Conservation (phyloP, 2,888 invertebrate species). For the Malthinus flaveolus region DNA sequence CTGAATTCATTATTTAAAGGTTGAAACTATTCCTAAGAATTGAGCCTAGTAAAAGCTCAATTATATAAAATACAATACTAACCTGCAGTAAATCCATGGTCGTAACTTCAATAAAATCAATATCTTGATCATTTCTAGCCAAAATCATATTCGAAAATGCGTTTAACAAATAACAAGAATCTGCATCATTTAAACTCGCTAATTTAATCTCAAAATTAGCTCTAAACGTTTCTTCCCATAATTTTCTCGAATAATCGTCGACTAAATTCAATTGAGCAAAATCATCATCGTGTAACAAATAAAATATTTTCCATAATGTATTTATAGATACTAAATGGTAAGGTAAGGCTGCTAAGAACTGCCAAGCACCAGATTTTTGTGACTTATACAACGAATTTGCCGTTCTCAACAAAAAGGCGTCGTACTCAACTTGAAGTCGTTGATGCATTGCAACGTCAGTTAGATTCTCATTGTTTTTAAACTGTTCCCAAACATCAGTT, state of each 20-base stretch:
- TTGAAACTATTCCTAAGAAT: no score
- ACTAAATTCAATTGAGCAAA: conserved; percentile 48
- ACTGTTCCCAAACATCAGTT: conserved; percentile 70
- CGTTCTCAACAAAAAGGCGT: conserved; percentile 71
- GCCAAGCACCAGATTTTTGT: conserved; percentile 76
- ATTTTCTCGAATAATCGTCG: conserved; percentile 46
- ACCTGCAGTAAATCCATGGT: conserved; percentile 73
- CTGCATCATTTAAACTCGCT: conserved; percentile 67
- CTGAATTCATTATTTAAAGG: no score
- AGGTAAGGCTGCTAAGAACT: conserved; percentile 78
- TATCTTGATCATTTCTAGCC: conserved; percentile 63
- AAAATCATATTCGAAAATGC: conserved; percentile 81
- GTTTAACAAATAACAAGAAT: conserved; percentile 76
- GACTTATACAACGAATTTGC: conserved; percentile 71
- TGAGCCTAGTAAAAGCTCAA: not conserved
- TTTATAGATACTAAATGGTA: conserved; percentile 62
- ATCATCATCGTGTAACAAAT: conserved; percentile 63
- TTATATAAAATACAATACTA: conserved; percentile 28
- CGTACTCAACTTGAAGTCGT: conserved; percentile 71
- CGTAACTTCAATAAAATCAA: conserved; percentile 66
- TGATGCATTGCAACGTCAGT: conserved; percentile 57
- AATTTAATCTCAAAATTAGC: conserved; percentile 67
- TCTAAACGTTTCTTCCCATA: conserved; percentile 57
- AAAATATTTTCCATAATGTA: conserved; percentile 69
- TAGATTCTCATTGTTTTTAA: conserved; percentile 48